Evolutionary conservation across 2,888 invertebrate genomes (phyloP).

Genomic region (Coronaproctus castanopsis): DNA sequence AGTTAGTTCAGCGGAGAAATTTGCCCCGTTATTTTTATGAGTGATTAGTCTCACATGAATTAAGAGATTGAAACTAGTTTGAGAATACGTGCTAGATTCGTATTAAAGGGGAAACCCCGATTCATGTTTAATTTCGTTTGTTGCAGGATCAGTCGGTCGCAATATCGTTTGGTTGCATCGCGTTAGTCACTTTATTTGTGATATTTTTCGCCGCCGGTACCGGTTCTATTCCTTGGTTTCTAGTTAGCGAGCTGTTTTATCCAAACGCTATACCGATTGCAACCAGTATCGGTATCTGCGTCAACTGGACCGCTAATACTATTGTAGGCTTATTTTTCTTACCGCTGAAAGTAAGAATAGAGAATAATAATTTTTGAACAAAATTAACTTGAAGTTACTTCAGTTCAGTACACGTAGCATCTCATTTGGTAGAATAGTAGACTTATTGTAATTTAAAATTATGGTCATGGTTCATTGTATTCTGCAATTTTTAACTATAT

Average conservation of each 20-base stretch:
- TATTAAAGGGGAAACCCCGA: no score
- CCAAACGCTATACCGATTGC: constrained; percentile 67
- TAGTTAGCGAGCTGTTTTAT: constrained; percentile 69
- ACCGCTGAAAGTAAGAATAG: constrained; percentile 38
- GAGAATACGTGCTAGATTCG: no score
- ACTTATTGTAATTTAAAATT: not conserved
- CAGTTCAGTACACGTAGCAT: not conserved
- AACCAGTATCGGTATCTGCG: constrained; percentile 60
- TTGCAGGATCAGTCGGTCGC: not conserved
- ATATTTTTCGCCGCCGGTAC: constrained; percentile 81
- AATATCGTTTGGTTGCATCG: constrained; percentile 41
- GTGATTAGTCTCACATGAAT: no score
- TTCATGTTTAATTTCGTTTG: no score
- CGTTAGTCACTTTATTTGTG: constrained; percentile 60
- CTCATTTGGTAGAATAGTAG: not conserved
- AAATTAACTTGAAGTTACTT: not conserved
- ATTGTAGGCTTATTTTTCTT: constrained; percentile 58
- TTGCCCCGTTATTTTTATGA: no score
- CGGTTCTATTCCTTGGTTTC: constrained; percentile 85
- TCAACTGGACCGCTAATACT: constrained; percentile 75
- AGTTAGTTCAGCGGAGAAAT: no score
- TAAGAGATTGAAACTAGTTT: no score
- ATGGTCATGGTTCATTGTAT: no score
- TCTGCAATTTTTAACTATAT: no score
- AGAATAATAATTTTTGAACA: not conserved